These are phyloP conservation scores for Scolopax mira DNA, from an alignment of 2,113 vertebrate genomes.

Conservation along the genomic window DNA sequence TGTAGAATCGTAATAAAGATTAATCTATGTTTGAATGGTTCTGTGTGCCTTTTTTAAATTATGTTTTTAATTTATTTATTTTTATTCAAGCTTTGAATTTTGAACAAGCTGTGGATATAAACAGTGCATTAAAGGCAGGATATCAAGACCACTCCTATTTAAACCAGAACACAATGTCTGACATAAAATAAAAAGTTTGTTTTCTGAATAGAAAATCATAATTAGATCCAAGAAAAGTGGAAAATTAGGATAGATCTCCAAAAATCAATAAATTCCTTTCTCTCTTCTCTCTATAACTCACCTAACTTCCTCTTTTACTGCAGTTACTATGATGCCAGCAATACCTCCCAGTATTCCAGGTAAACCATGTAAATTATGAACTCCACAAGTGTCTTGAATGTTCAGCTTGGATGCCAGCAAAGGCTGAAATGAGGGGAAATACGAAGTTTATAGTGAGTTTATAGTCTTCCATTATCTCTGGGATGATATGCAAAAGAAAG, in stretches of 20 bases:
- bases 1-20: not conserved
- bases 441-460: not conserved
- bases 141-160: not conserved
- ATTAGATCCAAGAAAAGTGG: not conserved
- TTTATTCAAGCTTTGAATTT: not conserved
- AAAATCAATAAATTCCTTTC: not conserved
- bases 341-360: conserved; percentile 90
- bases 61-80: not conserved
- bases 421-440: conserved; percentile 77
- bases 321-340: conserved; percentile 81
- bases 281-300: conserved; percentile 48
- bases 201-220: not conserved
- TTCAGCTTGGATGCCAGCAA: conserved; percentile 81
- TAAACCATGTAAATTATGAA: conserved; percentile 96
- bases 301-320: not conserved
- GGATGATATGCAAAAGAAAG: not conserved
- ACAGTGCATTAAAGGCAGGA: not conserved
- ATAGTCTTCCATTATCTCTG: not conserved
- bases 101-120: not conserved
- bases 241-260: not conserved
- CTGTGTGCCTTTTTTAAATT: not conserved
- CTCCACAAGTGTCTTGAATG: conserved; percentile 94
- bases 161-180: not conserved
- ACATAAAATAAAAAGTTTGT: not conserved
- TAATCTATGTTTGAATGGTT: not conserved